These are phyloP conservation scores for Spinus pinus DNA, from an alignment of 2,797 vertebrate species.

Conservation along the genomic window DNA sequence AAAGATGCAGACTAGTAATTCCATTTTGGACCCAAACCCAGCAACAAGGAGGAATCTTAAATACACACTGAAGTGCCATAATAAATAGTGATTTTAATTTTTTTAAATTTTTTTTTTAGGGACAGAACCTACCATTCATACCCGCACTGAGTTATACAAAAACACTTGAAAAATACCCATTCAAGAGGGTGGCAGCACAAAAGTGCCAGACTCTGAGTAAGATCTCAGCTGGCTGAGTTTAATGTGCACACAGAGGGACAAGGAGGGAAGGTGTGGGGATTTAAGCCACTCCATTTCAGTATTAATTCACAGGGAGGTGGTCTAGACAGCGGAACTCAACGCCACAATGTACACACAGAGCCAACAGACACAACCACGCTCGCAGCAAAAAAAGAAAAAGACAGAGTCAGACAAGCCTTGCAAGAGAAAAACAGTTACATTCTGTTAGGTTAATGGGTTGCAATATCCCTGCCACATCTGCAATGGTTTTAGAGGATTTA, in stretches of 20 bases:
- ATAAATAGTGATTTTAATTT: not conserved
- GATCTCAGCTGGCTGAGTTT: not conserved
- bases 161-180: not conserved
- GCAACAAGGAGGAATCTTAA: not conserved
- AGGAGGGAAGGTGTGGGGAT: not conserved
- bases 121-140: not conserved
- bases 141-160: not conserved
- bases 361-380: not conserved
- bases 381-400: not conserved
- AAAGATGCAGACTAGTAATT: conserved; percentile 18
- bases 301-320: conserved; percentile 16
- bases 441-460: conserved; percentile 64
- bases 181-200: not conserved
- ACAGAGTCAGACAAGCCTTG: not conserved
- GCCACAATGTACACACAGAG: not conserved
- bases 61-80: not conserved
- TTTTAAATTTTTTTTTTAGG: not conserved
- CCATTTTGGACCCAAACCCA: not conserved
- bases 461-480: conserved; percentile 65
- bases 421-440: conserved; percentile 55
- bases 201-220: not conserved
- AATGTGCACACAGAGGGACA: not conserved
- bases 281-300: not conserved
- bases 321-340: not conserved
- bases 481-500: conserved; percentile 62